A percentile compares a stretch with the other conserved stretches of the same genome.
Conservation (phyloP, 2,113 vertebrate genomes). For the Anhinga rufa region DNA sequence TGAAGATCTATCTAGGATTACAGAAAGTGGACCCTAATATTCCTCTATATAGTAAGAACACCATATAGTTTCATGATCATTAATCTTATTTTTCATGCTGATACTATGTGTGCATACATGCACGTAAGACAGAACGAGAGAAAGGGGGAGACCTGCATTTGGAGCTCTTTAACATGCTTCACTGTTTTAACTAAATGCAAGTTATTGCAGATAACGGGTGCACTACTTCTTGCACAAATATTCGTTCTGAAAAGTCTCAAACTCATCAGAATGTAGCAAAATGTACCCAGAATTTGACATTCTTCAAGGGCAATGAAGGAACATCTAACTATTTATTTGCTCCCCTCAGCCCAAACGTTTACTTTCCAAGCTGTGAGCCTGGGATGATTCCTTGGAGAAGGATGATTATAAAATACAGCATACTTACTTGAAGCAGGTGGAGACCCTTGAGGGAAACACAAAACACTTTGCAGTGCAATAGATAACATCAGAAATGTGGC, state of each 20-base stretch:
- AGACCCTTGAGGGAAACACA: conserved; percentile 3
- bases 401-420: neutral
- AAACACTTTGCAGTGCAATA: neutral
- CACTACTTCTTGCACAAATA: neutral
- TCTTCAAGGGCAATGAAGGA: neutral
- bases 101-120: too few relatives aligned
- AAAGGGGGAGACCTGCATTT: neutral
- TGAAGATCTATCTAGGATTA: neutral
- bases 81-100: neutral
- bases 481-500: neutral
- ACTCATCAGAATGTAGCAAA: neutral
- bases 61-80: neutral
- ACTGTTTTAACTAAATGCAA: neutral
- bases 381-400: conserved; percentile 13
- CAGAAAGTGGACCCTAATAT: neutral
- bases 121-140: neutral
- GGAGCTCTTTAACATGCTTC: neutral
- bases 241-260: neutral
- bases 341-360: neutral
- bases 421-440: neutral
- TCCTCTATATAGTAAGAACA: neutral
- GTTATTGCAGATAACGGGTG: neutral
- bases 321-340: neutral
- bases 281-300: neutral
- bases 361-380: neutral